Evolutionary conservation across 2,113 vertebrate species (phyloP).

Genomic region (Ceyx cyanopectus): DNA sequence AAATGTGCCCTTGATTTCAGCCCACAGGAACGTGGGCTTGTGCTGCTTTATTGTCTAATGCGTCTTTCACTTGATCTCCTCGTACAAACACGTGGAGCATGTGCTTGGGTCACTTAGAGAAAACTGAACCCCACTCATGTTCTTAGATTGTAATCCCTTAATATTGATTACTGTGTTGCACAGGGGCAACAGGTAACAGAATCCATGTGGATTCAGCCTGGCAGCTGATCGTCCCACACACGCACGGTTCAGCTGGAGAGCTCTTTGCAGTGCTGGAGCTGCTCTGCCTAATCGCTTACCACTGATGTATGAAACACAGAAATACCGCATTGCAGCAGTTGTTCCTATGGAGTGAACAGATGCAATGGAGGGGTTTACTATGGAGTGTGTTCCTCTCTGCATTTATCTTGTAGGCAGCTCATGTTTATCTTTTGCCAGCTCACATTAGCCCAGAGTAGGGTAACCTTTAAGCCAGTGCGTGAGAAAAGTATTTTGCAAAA

Average conservation of each 20-base stretch:
- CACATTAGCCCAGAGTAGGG: not conserved
- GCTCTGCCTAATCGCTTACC: slow-evolving; percentile 19
- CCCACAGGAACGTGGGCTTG: slow-evolving; percentile 69
- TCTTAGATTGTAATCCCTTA: slow-evolving; percentile 72
- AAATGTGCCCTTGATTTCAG: slow-evolving; percentile 73
- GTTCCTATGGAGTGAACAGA: slow-evolving; percentile 50
- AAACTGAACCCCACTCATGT: slow-evolving; percentile 70
- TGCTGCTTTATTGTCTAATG: slow-evolving; percentile 70
- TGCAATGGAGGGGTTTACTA: not conserved
- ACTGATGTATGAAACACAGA: slow-evolving; percentile 13
- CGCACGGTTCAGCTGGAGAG: slow-evolving; percentile 36
- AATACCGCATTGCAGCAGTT: slow-evolving; percentile 50
- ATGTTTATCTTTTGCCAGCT: slow-evolving; percentile 23
- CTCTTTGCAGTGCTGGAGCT: not conserved
- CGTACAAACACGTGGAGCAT: slow-evolving; percentile 61
- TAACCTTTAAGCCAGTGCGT: not conserved
- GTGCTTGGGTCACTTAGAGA: slow-evolving; percentile 73
- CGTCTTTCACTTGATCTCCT: slow-evolving; percentile 72
- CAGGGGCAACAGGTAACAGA: slow-evolving; percentile 71
- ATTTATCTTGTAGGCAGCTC: slow-evolving; percentile 27
- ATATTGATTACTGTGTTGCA: slow-evolving; percentile 72
- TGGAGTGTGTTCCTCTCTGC: not conserved
- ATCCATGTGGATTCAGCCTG: slow-evolving; percentile 51
- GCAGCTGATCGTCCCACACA: slow-evolving; percentile 70
- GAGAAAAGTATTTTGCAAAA: not conserved